phyloP scores from a whole-genome alignment of 2,888 invertebrate species.

The Nemurella pictetii region DNA sequence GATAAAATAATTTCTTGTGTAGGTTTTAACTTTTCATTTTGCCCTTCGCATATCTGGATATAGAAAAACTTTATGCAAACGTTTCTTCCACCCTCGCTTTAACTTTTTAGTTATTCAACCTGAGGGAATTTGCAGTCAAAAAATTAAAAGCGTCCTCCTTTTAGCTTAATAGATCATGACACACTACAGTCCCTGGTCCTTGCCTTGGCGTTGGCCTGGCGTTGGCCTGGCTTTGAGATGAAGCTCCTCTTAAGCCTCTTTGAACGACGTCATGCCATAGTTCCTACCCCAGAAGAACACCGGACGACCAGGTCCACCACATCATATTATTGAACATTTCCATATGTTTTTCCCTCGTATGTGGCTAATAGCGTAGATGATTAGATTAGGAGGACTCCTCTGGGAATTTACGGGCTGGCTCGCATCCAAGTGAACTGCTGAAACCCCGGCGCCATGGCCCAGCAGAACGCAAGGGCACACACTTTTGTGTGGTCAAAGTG shows the following conservation, averaged over 20 bases:
- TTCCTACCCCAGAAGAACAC: background rate
- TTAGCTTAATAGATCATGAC: slow-evolving; percentile 13
- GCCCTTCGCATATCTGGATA: background rate
- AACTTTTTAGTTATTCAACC: slow-evolving; percentile 7
- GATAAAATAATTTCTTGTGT: background rate
- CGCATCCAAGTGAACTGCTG: background rate
- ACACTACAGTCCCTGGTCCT: background rate
- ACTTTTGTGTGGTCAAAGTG: background rate
- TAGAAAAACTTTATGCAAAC: background rate
- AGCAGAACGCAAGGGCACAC: background rate
- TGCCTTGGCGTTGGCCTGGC: background rate
- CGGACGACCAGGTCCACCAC: background rate
- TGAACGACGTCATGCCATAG: background rate
- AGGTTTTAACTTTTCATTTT: background rate
- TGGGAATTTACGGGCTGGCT: slow-evolving; percentile 18
- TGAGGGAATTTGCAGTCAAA: background rate
- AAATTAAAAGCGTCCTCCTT: slow-evolving; percentile 7
- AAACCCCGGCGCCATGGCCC: background rate
- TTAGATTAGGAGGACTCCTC: background rate
- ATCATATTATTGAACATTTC: slow-evolving; percentile 12
- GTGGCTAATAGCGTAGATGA: slow-evolving; percentile 3
- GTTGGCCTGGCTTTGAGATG: background rate
- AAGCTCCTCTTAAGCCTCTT: background rate
- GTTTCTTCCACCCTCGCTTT: background rate
- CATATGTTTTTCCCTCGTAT: slow-evolving; percentile 1